Evolutionary conservation across 2,888 invertebrate genomes (phyloP).

Genomic region (Parthenolecanium corni): DNA sequence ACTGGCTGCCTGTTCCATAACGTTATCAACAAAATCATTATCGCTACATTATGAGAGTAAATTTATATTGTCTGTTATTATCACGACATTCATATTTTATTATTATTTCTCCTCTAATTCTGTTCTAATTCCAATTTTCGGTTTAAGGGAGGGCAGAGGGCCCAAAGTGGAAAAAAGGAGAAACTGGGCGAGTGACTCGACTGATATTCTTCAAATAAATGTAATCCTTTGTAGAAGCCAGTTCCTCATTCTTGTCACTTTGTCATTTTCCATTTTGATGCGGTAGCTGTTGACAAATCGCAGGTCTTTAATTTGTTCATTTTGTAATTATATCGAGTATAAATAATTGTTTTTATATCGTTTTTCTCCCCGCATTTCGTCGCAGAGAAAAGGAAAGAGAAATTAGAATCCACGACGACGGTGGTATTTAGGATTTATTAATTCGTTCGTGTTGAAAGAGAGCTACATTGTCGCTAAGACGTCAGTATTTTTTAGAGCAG

Average conservation of each 20-base stretch:
- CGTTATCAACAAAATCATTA: constrained; percentile 27
- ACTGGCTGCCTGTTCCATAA: constrained; percentile 16
- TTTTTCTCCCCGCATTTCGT: background rate
- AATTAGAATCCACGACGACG: no score
- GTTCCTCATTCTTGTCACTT: constrained; percentile 2
- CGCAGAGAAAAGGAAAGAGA: no score
- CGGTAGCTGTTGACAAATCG: constrained; percentile 26
- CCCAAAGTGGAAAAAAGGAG: background rate
- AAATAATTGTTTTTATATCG: background rate
- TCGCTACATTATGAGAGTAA: constrained; percentile 26
- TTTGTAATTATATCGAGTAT: constrained; percentile 6
- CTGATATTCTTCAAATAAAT: constrained; percentile 23
- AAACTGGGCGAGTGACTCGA: constrained; percentile 1
- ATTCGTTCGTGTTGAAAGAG: no score
- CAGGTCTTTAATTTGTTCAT: constrained; percentile 13
- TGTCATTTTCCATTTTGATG: constrained; percentile 13
- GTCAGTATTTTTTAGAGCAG: no score
- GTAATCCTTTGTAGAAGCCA: background rate
- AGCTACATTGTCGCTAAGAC: no score
- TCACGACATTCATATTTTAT: background rate
- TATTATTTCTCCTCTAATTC: background rate
- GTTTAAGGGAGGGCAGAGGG: no score
- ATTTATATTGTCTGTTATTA: constrained; percentile 23
- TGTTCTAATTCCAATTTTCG: no score
- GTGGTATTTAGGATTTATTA: no score